These are phyloP conservation scores for Hedya salicella DNA, from an alignment of 2,888 invertebrate genomes.

Conservation along the genomic window DNA sequence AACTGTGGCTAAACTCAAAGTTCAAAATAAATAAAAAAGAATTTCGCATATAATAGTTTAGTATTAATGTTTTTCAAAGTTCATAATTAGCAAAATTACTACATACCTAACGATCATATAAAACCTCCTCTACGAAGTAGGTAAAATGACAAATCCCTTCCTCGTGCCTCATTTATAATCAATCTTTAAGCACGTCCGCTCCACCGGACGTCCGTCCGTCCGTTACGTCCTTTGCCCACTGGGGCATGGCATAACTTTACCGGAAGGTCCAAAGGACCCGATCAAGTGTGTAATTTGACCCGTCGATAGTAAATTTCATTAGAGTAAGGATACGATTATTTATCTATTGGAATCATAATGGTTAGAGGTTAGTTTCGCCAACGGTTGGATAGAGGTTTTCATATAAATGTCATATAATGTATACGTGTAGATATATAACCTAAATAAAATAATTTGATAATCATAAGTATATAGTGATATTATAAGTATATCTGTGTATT, in stretches of 20 bases:
- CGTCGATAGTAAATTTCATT: background rate
- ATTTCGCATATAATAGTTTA: no score
- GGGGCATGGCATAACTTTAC: background rate
- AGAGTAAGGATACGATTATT: background rate
- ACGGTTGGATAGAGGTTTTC: background rate
- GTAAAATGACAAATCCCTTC: background rate
- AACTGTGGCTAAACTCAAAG: no score
- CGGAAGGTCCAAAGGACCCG: slow-evolving; percentile 4
- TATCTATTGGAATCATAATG: background rate
- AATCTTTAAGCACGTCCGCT: slow-evolving; percentile 13
- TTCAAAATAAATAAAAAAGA: no score
- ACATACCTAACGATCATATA: no score
- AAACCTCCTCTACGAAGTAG: no score
- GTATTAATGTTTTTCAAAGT: no score
- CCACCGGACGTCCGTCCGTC: slow-evolving; percentile 5
- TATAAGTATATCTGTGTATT: no score
- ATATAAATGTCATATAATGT: no score
- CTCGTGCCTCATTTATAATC: slow-evolving; percentile 1
- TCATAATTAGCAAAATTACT: no score
- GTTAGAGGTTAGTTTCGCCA: background rate
- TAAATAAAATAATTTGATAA: no score
- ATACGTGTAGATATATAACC: no score
- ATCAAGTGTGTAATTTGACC: slow-evolving; percentile 8
- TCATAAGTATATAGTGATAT: no score
- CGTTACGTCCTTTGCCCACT: slow-evolving; percentile 5